phyloP scores from a whole-genome alignment of 1,140 invertebrate species.

The Acromyrmex heyeri region DNA sequence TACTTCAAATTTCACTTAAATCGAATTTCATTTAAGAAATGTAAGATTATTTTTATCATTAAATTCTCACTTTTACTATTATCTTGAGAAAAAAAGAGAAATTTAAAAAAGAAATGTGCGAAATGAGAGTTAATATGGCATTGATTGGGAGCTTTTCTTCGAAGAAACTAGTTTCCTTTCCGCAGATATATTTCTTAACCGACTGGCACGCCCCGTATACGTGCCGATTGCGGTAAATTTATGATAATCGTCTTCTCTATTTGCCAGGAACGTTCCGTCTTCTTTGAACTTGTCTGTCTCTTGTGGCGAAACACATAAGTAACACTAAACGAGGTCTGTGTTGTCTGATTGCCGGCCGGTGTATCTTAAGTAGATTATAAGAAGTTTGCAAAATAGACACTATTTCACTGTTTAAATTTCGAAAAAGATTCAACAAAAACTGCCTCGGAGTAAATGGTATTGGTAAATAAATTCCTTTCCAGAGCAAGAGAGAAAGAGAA shows the following conservation, averaged over 20 bases:
- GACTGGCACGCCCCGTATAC: conserved; percentile 66
- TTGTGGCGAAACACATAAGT: conserved; percentile 71
- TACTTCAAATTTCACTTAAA: background rate
- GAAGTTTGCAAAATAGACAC: conserved; percentile 32
- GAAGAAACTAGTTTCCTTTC: conserved; percentile 63
- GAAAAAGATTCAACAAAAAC: conserved; percentile 28
- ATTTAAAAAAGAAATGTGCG: background rate
- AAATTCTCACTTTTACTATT: background rate
- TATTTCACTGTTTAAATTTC: background rate
- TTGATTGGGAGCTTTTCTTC: conserved; percentile 40
- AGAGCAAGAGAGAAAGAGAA: background rate
- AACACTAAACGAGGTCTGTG: conserved; percentile 53
- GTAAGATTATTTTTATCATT: background rate
- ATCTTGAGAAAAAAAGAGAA: background rate
- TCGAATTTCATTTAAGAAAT: background rate
- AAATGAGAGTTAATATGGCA: conserved; percentile 54
- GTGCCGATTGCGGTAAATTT: conserved; percentile 81
- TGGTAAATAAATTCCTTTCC: background rate
- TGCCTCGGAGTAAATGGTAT: background rate
- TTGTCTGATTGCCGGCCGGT: conserved; percentile 57
- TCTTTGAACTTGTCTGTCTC: conserved; percentile 46
- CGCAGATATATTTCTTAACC: conserved; percentile 61
- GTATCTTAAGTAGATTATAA: conserved; percentile 43
- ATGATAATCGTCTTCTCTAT: conserved; percentile 81
- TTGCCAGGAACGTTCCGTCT: conserved; percentile 73